Conservation (phyloP, 2,797 vertebrate species). For the Rhadinocentrus ornatus region DNA sequence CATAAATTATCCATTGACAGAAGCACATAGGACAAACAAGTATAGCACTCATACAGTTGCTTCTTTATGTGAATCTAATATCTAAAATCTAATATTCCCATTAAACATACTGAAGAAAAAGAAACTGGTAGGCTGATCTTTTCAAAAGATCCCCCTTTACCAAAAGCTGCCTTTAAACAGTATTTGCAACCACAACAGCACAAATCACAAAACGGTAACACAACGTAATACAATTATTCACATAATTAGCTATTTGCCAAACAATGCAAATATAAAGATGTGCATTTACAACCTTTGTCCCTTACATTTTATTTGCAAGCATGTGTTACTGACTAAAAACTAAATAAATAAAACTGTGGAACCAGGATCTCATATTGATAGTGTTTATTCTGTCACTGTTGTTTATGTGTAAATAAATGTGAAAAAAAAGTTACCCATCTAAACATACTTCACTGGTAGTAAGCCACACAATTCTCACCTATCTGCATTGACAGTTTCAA, state of each 20-base stretch:
- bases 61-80: no score
- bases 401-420: background rate
- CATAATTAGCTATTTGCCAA: background rate
- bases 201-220: no score
- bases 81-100: background rate
- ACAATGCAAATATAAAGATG: background rate
- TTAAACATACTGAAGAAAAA: background rate
- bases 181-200: no score
- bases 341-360: background rate
- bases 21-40: background rate
- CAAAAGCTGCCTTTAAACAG: no score
- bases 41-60: no score
- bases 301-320: background rate
- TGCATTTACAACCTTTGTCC: no score
- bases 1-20: conserved; percentile 7
- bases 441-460: background rate
- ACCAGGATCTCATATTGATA: background rate
- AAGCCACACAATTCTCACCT: background rate
- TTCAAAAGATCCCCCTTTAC: no score
- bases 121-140: background rate
- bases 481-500: background rate
- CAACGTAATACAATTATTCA: no score
- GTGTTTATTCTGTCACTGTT: background rate
- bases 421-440: background rate
- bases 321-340: background rate